Base-by-base conservation (phyloP, 2,888 invertebrate genomes). In the Minunthozetes semirufus region DNA sequence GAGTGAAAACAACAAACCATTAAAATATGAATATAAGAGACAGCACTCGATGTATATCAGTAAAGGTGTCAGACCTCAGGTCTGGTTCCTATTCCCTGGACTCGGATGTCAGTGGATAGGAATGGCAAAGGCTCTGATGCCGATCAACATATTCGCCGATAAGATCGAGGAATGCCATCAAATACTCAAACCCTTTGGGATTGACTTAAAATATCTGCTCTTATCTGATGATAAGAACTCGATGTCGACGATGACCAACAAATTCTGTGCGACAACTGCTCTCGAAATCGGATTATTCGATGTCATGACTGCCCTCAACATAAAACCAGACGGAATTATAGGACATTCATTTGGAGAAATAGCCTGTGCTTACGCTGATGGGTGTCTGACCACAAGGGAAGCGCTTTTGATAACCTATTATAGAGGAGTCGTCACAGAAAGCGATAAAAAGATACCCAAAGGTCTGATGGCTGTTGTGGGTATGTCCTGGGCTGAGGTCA, bases 141-240 rank as follows among this genome's bases (percentile, higher is more conserved):
- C 25, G 25, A 72, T 72, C 53, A 25, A 72, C 5, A 29, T 61
- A 17, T 72, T 72, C n/a, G 19, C 66, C 80, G 90, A 88, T 0
- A 87, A 93, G n/a, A 89, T 92, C 17, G 93, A 73, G 19, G 61
- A 29, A 73, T 73, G 61, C 27, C 61, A 42, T n/a, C 63, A 63
- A 63, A 63, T 63, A 11, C n/a, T 63, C 3, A 33, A 3, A 27
- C 22, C 19, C 6, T 86, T 96, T 76, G 92, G 93, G 82, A 90
- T 92, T 46, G 92, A 91, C 83, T 90, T 89, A 71, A 98, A 33
- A 98, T 84, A 92, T 92, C 1, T 98, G 98, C 84, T 98, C 98
- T 56, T 85, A 87, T 85, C 96, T 96, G 85, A 89, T 89, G 79
- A 90, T 92, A 84, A 96, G 94, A 73, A 91, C 93, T 80, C 93